These are phyloP conservation scores for Mastacembelus armatus DNA, from an alignment of 2,797 vertebrate genomes.

Conservation along the genomic window DNA sequence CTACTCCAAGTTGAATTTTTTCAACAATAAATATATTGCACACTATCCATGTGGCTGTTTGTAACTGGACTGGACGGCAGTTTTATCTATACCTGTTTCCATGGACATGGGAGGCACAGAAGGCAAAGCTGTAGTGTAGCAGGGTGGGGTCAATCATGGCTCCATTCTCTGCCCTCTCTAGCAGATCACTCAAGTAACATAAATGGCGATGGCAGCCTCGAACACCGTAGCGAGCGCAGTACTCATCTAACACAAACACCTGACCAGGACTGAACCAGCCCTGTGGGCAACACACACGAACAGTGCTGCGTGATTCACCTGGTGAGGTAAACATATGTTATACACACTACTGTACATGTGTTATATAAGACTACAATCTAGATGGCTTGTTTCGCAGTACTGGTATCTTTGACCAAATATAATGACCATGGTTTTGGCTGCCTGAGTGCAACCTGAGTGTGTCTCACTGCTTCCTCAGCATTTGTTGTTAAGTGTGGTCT, in stretches of 20 bases:
- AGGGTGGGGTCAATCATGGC: constrained; percentile 99
- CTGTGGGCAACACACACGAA: constrained; percentile 74
- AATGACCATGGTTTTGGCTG: no score
- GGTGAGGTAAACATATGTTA: neutral
- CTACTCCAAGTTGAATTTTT: neutral
- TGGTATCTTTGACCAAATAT: no score
- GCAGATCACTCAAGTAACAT: constrained; percentile 96
- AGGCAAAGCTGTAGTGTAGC: constrained; percentile 99
- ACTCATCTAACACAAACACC: constrained; percentile 98
- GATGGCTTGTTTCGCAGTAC: neutral
- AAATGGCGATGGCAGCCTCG: constrained; percentile 97
- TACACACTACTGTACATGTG: neutral
- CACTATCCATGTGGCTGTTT: no score
- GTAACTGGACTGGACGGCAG: neutral
- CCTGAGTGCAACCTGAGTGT: no score
- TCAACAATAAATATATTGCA: no score
- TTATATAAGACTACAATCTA: neutral
- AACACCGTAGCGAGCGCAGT: constrained; percentile 96
- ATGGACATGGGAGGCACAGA: constrained; percentile 98
- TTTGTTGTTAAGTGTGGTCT: neutral
- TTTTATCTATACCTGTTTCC: constrained; percentile 91
- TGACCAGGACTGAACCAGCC: constrained; percentile 99
- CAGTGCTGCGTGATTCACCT: neutral
- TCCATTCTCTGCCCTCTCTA: constrained; percentile 96
- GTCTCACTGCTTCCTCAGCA: no score